phyloP scores from a whole-genome alignment of 2,113 vertebrate genomes.

The Eubucco bourcierii region DNA sequence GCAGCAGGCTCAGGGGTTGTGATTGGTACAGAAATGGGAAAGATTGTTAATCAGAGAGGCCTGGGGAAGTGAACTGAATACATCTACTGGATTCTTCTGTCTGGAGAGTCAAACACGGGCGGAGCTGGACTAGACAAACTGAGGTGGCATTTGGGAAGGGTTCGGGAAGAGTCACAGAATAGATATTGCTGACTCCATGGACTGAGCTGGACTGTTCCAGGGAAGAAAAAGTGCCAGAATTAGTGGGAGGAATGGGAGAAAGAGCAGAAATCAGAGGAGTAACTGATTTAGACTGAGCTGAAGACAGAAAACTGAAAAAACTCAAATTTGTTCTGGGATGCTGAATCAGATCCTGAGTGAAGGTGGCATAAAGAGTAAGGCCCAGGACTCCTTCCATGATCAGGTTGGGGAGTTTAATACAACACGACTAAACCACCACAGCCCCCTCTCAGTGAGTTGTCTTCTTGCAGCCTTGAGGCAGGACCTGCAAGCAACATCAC shows the following conservation, averaged over 20 bases:
- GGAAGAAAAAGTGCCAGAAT: background rate
- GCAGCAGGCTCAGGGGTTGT: background rate
- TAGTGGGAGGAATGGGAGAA: background rate
- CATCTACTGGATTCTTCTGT: background rate
- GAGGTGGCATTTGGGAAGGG: background rate
- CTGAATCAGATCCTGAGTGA: background rate
- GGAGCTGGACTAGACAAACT: background rate
- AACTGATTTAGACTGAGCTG: background rate
- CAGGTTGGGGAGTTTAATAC: background rate
- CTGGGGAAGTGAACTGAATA: background rate
- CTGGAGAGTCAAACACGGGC: background rate
- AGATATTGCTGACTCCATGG: background rate
- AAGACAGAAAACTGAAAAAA: background rate
- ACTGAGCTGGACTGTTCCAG: background rate
- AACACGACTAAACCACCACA: background rate
- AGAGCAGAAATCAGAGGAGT: background rate
- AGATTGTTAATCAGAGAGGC: background rate
- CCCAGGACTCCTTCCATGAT: background rate
- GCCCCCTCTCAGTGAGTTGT: background rate
- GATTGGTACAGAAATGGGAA: background rate
- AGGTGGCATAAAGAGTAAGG: background rate
- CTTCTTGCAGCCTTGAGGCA: background rate
- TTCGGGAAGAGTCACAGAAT: background rate
- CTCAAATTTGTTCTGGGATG: background rate
- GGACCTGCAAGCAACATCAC: background rate